Conservation (phyloP, 2,113 vertebrate genomes). For the Heteronetta atricapilla region DNA sequence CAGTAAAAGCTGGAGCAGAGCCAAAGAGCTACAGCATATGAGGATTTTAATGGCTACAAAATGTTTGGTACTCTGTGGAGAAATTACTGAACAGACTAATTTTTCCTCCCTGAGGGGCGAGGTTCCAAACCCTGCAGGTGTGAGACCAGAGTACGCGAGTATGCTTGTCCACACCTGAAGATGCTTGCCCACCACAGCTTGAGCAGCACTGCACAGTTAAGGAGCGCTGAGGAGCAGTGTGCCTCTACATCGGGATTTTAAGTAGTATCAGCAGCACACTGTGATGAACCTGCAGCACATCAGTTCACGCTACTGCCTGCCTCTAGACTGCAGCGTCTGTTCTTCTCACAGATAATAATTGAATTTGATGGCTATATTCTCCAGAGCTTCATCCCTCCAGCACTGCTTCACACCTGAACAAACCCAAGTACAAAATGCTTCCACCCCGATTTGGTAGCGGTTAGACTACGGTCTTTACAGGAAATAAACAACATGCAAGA, state of each 20-base stretch:
- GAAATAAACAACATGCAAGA: neutral
- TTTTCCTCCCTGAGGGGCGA: neutral
- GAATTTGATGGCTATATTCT: slow-evolving; percentile 56
- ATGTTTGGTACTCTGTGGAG: neutral
- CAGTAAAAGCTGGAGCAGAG: slow-evolving; percentile 11
- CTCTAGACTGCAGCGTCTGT: slow-evolving; percentile 21
- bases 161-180: neutral
- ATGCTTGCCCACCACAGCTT: neutral
- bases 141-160: neutral
- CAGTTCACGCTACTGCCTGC: slow-evolving; percentile 31
- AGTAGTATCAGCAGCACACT: slow-evolving; percentile 1
- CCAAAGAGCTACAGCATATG: slow-evolving; percentile 4
- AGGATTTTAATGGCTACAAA: slow-evolving; percentile 33
- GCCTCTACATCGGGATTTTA: slow-evolving; percentile 10
- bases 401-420: slow-evolving; percentile 62
- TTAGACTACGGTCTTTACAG: neutral
- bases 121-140: neutral
- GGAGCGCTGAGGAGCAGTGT: neutral
- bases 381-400: slow-evolving; percentile 50
- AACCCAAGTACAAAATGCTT: slow-evolving; percentile 44
- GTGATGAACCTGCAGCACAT: slow-evolving; percentile 10
- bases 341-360: slow-evolving; percentile 56
- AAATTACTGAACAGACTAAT: slow-evolving; percentile 13
- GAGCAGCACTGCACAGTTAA: neutral
- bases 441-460: neutral